Percentiles rank a stretch among this genome's conserved stretches.
Evolutionary conservation across 1,140 invertebrate genomes (phyloP).

Genomic region (Tribolium castaneum): DNA sequence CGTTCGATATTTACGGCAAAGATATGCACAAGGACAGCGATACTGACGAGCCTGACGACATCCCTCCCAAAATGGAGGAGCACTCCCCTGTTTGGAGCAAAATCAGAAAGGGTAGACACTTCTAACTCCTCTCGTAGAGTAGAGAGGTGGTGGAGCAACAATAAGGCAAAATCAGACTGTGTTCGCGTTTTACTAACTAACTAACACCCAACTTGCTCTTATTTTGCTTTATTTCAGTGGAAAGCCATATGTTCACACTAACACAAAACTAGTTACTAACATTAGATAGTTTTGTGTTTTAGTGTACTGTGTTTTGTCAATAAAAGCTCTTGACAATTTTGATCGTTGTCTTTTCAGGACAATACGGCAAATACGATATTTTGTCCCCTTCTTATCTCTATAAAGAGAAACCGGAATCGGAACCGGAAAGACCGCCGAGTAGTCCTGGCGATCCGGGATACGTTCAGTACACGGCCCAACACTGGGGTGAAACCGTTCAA

Average conservation of each 20-base stretch:
- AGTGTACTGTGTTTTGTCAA: not conserved
- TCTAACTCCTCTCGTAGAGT: not conserved
- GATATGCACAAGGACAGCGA: slow-evolving; percentile 46
- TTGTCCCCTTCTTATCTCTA: slow-evolving; percentile 53
- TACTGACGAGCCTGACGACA: slow-evolving; percentile 52
- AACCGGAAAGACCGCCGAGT: slow-evolving; percentile 66
- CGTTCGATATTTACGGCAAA: slow-evolving; percentile 44
- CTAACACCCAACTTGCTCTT: not conserved
- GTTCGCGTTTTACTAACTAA: slow-evolving; percentile 1
- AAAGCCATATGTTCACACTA: not conserved
- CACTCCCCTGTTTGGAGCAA: slow-evolving; percentile 63
- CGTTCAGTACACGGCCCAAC: slow-evolving; percentile 75
- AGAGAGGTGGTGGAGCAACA: slow-evolving; percentile 1
- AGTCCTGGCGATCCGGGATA: slow-evolving; percentile 76
- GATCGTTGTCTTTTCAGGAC: slow-evolving; percentile 53
- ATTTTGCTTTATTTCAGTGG: slow-evolving; percentile 24
- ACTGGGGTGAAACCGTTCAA: slow-evolving; percentile 70
- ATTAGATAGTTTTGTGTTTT: slow-evolving; percentile 10
- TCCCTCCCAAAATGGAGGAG: slow-evolving; percentile 56
- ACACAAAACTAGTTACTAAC: slow-evolving; percentile 3
- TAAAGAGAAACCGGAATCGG: slow-evolving; percentile 49
- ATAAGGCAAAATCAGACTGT: slow-evolving; percentile 32
- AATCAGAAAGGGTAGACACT: slow-evolving; percentile 60
- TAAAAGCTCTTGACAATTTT: not conserved
- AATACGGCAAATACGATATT: slow-evolving; percentile 59